A percentile compares a stretch with the other conserved stretches of the same genome.
Evolutionary conservation across 1,140 invertebrate genomes (phyloP).

Genomic region (Drosophila orosa): DNA sequence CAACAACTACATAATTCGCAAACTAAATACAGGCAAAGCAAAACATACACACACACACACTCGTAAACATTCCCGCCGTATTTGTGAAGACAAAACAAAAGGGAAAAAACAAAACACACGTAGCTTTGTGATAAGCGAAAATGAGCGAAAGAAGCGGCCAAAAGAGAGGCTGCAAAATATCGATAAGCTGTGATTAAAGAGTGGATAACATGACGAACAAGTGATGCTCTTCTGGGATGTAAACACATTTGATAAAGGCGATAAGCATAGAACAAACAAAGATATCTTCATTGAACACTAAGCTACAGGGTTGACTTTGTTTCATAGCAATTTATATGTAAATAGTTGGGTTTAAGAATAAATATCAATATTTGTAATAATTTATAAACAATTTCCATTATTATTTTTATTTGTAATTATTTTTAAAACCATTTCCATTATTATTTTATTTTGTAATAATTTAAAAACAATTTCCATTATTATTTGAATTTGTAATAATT

Average conservation of each 20-base stretch:
- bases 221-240: neutral
- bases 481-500: neutral
- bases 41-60: neutral
- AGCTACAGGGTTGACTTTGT: neutral
- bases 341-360: neutral
- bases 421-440: neutral
- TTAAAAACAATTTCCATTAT: too few relatives aligned
- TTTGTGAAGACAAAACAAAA: constrained; percentile 12
- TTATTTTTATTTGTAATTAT: neutral
- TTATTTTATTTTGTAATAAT: too few relatives aligned
- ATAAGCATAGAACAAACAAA: neutral
- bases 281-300: neutral
- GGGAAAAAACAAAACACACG: constrained; percentile 8
- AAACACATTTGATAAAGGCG: neutral
- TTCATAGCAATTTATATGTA: neutral
- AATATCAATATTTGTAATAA: too few relatives aligned
- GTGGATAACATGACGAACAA: neutral
- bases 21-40: constrained; percentile 45
- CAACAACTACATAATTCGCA: constrained; percentile 18
- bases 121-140: constrained; percentile 17
- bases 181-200: constrained; percentile 7
- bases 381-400: too few relatives aligned
- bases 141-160: neutral
- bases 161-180: neutral
- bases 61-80: neutral